Base-by-base conservation (phyloP, 1,140 invertebrate genomes). In the Cylas formicarius region DNA sequence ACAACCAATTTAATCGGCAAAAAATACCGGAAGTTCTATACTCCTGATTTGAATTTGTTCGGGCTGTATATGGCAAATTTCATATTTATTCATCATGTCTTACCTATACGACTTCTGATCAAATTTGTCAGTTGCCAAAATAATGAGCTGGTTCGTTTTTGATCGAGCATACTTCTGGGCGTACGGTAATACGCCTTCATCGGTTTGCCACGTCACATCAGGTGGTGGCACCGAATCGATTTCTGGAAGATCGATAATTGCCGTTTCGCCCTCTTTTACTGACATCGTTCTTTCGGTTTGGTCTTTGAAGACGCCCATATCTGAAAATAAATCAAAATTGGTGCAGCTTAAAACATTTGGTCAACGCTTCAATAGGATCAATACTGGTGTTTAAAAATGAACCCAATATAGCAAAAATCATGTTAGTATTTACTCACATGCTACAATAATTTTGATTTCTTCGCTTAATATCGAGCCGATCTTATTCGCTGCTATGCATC, bases 381-480 rank as follows among this genome's bases (percentile, higher is more conserved):
- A 31, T 17, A 13, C 14, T 31, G 18, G 18, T 16, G 18, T 6
- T 8, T 31, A 7, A 8, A 31, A 31, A 31, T 16, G 8, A 5
- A 16, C n/a, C 13, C 28, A 17, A 16, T 13, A 17, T 31, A 2
- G 28, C n/a, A 31, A 31, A n/a, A 27, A 27, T 27, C 14, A 3
- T 2, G 10, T 27, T 27, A 3, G 14, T 27, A 6, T 35, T 8
- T 34, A 82, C 87, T 85, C 78, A 94, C 90, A 93, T 26, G 90
- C 90, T 37, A 94, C 86, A 32, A 82, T 76, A 34, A 96, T 80
- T 52, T 81, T 75, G 56, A 87, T 84, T 66, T 86, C 84, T 59
- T 92, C 83, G 64, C 89, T 92, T 61, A 91, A 80, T 63, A 95
- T 86, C 31, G 89, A 84, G 27, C 91, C 91, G 31, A 87, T 88